Base-by-base conservation (phyloP, 2,888 invertebrate genomes). In the Sicus ferrugineus region DNA sequence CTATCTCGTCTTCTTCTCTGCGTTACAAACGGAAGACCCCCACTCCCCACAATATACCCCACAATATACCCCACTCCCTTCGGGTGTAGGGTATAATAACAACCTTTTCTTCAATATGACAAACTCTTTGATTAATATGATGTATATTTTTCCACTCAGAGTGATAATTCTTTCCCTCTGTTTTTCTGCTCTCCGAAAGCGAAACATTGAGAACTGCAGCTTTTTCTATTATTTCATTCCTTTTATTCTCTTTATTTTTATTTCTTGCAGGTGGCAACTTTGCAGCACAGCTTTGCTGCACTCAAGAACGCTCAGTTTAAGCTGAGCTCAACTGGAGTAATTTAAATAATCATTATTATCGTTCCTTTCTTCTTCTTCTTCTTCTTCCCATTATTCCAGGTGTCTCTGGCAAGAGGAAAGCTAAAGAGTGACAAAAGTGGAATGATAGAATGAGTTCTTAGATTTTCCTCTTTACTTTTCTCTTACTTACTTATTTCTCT, bases 261-360 rank as follows among this genome's bases (percentile, higher is more conserved):
- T 59, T 30, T 34, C n/a, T 19, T 26, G 21, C 62, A 38, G 21
- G 42, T 46, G 50, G 21, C 50, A 23, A 21, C 50, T 21, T n/a
- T 19, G 50, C 23, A 19, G 6, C 23, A 9, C 21, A 14, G 4
- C 14, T 21, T 3, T 50, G 50, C 11, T 50, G 50, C 50, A 6
- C 23, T 19, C 19, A 50, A 50, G 5, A 34, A 34, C 5, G 11
- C 7, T 34, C 11, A 34, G 50, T n/a, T 50, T 19, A 9, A 3
- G 50, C 19, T 21, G 21, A 50, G 19, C 23, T 50, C 19, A 50
- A n/a, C 21, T 50, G 14, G 21, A 50, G 19, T 21, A 50, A 50
- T 50, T 23, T 50, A 50, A 50, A 50, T 50, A 50, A 50, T 50
- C 21, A 4, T 50, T 50, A 50, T 50, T 50, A 50, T 50, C 50